Percentiles rank a stretch among this genome's conserved stretches.
Conservation (phyloP, 2,113 vertebrate genomes). For the Gopherus flavomarginatus region DNA sequence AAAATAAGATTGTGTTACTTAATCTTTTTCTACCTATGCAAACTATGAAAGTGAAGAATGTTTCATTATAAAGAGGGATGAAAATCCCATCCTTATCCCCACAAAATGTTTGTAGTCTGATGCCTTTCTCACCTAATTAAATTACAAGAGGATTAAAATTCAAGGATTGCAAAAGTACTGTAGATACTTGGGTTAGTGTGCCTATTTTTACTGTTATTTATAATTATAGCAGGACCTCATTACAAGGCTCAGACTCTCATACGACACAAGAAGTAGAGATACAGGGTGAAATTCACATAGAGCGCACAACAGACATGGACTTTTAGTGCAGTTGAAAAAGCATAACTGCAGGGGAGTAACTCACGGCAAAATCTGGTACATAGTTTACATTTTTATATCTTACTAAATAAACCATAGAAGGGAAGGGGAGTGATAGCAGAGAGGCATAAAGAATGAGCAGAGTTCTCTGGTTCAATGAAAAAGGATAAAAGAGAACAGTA, state of each 20-base stretch:
- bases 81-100: neutral
- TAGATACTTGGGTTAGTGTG: neutral
- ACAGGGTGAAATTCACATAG: neutral
- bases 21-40: neutral
- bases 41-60: neutral
- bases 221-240: neutral
- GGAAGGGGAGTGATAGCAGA: neutral
- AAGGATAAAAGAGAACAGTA: neutral
- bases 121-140: neutral
- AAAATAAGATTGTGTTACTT: neutral
- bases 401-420: neutral
- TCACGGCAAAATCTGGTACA: accelerated
- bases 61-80: neutral
- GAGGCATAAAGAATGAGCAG: neutral
- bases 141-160: neutral
- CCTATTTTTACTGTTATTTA: neutral
- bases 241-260: neutral
- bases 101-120: neutral
- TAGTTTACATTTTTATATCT: neutral
- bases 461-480: neutral
- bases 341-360: neutral
- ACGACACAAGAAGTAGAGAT: neutral
- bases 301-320: neutral
- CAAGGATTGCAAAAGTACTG: neutral
- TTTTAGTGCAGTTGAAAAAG: neutral